A percentile compares a stretch with the other conserved stretches of the same genome.
Conservation (phyloP, 2,113 vertebrate species). For the Cettia cetti region DNA sequence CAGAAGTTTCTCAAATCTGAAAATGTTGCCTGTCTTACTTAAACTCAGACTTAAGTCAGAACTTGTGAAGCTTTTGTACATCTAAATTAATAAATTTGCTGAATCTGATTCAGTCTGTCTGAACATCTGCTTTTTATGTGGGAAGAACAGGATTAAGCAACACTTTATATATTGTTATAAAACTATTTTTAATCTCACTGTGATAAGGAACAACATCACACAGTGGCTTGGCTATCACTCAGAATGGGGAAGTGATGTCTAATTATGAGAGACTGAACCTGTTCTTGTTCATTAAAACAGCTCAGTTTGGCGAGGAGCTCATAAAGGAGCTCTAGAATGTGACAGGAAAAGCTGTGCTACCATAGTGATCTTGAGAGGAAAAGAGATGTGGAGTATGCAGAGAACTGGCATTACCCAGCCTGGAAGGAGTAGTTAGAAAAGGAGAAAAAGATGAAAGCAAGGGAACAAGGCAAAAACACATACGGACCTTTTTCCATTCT, state of each 20-base stretch:
- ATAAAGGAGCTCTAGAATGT: background rate
- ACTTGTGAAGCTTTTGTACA: background rate
- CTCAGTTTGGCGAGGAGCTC: background rate
- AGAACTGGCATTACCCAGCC: background rate
- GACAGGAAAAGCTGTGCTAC: background rate
- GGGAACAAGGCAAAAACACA: background rate
- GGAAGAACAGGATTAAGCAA: background rate
- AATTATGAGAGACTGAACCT: background rate
- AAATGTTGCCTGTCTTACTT: background rate
- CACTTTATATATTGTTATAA: background rate
- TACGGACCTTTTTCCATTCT: background rate
- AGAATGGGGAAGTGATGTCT: background rate
- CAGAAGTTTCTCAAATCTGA: background rate
- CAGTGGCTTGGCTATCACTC: background rate
- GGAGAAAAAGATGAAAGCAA: background rate
- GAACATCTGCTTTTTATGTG: conserved; percentile 32
- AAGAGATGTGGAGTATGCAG: background rate
- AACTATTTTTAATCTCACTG: background rate
- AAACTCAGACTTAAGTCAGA: background rate
- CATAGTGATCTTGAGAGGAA: background rate
- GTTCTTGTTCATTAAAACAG: background rate
- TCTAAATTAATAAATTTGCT: background rate
- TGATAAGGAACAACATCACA: background rate
- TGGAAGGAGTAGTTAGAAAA: background rate
- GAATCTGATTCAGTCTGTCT: background rate